Evolutionary conservation across 2,797 vertebrate genomes (phyloP).

Genomic region (Chrosomus eos): DNA sequence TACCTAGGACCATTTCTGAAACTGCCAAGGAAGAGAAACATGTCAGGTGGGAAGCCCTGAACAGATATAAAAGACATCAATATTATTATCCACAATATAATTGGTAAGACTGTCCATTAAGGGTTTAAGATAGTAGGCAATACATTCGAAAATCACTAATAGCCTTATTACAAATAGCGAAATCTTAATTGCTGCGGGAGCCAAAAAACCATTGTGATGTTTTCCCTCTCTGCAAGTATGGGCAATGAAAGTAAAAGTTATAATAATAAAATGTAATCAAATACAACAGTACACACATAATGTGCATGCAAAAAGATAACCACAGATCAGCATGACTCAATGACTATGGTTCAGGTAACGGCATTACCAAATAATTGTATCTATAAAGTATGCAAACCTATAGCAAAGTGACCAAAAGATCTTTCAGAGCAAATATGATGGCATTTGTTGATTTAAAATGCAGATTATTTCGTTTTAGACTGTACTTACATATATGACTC

Average conservation of each 20-base stretch:
- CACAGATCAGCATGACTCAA: not conserved
- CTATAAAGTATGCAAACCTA: not conserved
- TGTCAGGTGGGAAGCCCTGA: conserved; percentile 55
- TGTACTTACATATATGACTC: not conserved
- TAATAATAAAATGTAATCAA: not conserved
- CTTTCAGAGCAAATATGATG: not conserved
- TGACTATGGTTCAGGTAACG: not conserved
- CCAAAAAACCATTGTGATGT: not conserved
- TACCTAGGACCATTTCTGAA: not conserved
- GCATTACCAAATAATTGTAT: not conserved
- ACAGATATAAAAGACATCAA: conserved; percentile 40
- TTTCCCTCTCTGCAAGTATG: conserved; percentile 3
- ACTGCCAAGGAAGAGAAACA: not conserved
- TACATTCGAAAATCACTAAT: not conserved
- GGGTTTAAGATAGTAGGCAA: conserved; percentile 5
- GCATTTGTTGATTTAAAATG: not conserved
- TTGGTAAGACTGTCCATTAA: not conserved
- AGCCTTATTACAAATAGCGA: not conserved
- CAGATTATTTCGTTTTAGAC: not conserved
- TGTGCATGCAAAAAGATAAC: conserved; percentile 28
- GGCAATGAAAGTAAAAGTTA: not conserved
- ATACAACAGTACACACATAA: conserved; percentile 22
- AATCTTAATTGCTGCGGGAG: not conserved
- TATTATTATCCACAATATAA: conserved; percentile 21
- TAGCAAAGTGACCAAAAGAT: not conserved